Evolutionary conservation across 2,888 invertebrate species (phyloP).

Genomic region (Rhagonycha lutea): DNA sequence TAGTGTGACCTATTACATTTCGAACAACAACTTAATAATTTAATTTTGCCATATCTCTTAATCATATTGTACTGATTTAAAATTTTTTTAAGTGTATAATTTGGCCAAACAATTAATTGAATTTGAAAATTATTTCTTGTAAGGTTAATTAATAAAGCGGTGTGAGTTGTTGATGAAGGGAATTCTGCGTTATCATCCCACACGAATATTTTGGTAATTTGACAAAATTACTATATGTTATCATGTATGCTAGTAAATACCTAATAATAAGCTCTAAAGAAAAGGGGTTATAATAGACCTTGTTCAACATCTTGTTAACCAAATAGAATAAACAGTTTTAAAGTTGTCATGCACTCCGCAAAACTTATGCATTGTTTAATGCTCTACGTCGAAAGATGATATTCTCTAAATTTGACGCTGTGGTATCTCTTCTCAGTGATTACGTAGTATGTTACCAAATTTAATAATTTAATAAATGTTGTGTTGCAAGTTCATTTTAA

Average conservation of each 20-base stretch:
- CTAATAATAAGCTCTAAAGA: slow-evolving; percentile 33
- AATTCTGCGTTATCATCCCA: slow-evolving; percentile 12
- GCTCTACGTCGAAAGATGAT: slow-evolving; percentile 1
- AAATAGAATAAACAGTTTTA: slow-evolving; percentile 52
- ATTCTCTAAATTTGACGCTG: not conserved
- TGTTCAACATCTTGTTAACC: slow-evolving; percentile 51
- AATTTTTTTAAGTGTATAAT: not conserved
- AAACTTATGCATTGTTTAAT: slow-evolving; percentile 28
- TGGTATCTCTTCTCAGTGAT: slow-evolving; percentile 10
- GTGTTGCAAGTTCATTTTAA: slow-evolving; percentile 16
- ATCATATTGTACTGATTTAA: not conserved
- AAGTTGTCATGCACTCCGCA: slow-evolving; percentile 46
- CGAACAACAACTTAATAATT: not conserved
- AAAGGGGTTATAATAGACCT: slow-evolving; percentile 53
- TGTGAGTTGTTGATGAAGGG: not conserved
- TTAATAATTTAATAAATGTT: slow-evolving; percentile 26
- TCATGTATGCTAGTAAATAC: slow-evolving; percentile 22
- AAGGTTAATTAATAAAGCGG: not conserved
- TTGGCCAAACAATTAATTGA: not conserved
- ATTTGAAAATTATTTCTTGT: not conserved
- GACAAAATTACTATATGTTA: slow-evolving; percentile 13
- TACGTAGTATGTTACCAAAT: slow-evolving; percentile 10
- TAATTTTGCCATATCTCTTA: not conserved
- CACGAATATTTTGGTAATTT: slow-evolving; percentile 26
- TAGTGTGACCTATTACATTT: not conserved